Conservation (phyloP, 2,113 vertebrate genomes). For the Ptilonorhynchus violaceus region DNA sequence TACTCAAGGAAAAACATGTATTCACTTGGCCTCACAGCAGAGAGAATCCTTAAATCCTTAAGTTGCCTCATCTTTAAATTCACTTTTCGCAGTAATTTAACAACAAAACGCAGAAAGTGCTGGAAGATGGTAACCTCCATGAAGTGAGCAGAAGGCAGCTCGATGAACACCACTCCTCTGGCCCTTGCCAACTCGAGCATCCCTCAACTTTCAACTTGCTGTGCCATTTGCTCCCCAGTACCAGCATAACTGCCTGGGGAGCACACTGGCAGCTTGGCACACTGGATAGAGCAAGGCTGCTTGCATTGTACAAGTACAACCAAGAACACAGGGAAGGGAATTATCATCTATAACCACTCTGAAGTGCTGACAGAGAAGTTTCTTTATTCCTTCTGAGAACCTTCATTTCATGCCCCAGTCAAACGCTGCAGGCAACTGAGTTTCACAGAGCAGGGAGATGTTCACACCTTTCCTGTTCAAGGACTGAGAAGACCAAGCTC, state of each 20-base stretch:
- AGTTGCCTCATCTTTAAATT: not conserved
- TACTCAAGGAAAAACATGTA: not conserved
- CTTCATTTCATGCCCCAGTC: not conserved
- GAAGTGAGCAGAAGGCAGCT: not conserved
- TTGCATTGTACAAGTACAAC: not conserved
- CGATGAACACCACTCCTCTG: not conserved
- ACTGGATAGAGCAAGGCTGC: rapidly evolving
- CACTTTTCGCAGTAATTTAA: not conserved
- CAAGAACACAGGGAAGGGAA: not conserved
- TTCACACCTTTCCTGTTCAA: not conserved
- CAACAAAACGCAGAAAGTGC: not conserved
- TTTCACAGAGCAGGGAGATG: not conserved
- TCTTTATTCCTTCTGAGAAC: not conserved
- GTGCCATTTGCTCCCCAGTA: not conserved
- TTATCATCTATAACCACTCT: not conserved
- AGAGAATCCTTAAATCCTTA: not conserved
- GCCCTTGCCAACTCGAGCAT: not conserved
- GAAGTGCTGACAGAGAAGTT: not conserved
- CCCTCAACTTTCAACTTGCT: not conserved
- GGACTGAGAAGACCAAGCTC: not conserved
- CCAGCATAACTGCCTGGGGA: not conserved
- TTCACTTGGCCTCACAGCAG: not conserved
- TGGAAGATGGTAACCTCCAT: not conserved
- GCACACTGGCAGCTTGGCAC: not conserved
- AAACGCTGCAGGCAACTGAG: rapidly evolving